Evolutionary conservation across 1,140 invertebrate species (phyloP).

Genomic region (Micrasema minimum): DNA sequence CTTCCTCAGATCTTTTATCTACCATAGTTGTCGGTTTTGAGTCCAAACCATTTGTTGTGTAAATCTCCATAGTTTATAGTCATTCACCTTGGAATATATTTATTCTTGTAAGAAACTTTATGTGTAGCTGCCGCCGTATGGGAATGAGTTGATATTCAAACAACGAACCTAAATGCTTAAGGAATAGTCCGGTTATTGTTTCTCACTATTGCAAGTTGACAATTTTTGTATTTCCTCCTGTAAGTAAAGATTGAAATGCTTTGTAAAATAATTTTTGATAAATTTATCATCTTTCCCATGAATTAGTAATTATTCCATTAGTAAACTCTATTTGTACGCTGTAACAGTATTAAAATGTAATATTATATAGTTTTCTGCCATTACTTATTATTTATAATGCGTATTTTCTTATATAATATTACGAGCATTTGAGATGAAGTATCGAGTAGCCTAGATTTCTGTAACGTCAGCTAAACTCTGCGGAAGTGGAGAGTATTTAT

Average conservation of each 20-base stretch:
- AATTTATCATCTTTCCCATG: too few species aligned
- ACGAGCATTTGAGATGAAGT: too few species aligned
- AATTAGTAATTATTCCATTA: not conserved
- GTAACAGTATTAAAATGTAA: conserved; percentile 15
- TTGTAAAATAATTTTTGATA: too few species aligned
- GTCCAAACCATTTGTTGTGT: conserved; percentile 46
- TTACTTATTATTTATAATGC: not conserved
- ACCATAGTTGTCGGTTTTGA: conserved; percentile 48
- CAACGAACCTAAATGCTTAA: conserved; percentile 1
- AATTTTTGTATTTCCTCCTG: conserved; percentile 4
- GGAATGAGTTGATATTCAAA: not conserved
- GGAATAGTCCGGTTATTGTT: not conserved
- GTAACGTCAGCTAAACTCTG: too few species aligned
- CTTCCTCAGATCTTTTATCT: conserved; percentile 47
- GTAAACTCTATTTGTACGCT: conserved; percentile 11
- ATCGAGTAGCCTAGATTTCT: too few species aligned
- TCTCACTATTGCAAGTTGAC: not conserved
- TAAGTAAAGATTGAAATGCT: not conserved
- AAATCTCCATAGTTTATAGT: conserved; percentile 50
- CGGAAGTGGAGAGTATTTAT: too few species aligned
- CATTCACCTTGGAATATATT: conserved; percentile 4
- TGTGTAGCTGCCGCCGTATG: not conserved
- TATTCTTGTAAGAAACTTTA: conserved; percentile 17
- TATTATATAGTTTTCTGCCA: too few species aligned
- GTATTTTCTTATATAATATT: not conserved